Evolutionary conservation across 2,888 invertebrate species (phyloP).

Genomic region (Watsonalla binaria): DNA sequence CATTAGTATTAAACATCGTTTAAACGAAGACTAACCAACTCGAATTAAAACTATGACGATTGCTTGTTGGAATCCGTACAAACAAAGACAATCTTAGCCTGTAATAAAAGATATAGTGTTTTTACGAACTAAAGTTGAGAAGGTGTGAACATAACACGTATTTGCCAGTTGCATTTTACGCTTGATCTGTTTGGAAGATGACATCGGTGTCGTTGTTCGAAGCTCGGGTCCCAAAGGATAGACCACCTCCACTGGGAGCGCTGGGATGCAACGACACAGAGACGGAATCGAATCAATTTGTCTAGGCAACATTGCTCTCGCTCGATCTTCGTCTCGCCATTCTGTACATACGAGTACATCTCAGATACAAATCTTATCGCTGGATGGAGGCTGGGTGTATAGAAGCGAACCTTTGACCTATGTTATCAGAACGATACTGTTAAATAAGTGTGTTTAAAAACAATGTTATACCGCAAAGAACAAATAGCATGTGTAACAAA

Average conservation of each 20-base stretch:
- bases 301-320: conserved; percentile 52
- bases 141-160: conserved; percentile 14
- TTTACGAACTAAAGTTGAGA: neutral
- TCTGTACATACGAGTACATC: neutral
- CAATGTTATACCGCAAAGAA: conserved; percentile 56
- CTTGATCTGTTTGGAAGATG: conserved; percentile 27
- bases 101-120: too few species aligned
- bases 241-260: conserved; percentile 22
- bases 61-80: too few species aligned
- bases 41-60: too few species aligned
- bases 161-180: conserved; percentile 29
- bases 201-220: conserved; percentile 15
- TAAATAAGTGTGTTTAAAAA: conserved; percentile 42
- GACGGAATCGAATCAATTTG: conserved; percentile 67
- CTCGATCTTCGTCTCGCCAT: conserved; percentile 39
- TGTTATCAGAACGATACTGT: conserved; percentile 22
- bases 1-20: too few species aligned
- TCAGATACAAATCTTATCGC: neutral
- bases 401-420: conserved; percentile 31
- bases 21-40: too few species aligned
- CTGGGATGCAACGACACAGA: conserved; percentile 42
- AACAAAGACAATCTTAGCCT: too few species aligned
- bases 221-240: conserved; percentile 15
- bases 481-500: conserved; percentile 51
- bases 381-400: neutral